These are phyloP conservation scores for Harlomillsia oculata DNA, from an alignment of 1,140 invertebrate species.

Conservation along the genomic window DNA sequence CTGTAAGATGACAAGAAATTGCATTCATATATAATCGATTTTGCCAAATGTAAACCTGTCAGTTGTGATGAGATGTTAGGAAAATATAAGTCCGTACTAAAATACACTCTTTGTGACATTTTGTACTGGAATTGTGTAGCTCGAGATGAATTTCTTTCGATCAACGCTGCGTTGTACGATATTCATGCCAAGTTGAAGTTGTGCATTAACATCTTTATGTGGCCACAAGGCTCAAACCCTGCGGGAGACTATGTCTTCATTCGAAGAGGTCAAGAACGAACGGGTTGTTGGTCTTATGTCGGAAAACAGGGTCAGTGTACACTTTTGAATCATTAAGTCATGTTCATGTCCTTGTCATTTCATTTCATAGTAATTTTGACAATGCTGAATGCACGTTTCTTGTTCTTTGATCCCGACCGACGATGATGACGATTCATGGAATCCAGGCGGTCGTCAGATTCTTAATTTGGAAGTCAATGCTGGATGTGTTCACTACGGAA, in stretches of 20 bases:
- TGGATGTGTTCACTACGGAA: conserved; percentile 14
- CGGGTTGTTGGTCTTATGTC: conserved; percentile 49
- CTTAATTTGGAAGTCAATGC: background rate
- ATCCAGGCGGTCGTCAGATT: background rate
- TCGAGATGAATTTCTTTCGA: background rate
- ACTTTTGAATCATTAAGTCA: background rate
- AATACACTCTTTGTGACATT: background rate
- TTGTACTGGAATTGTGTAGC: too few species aligned
- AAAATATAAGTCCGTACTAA: background rate
- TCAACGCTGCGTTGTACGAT: conserved; percentile 7
- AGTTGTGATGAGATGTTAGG: background rate
- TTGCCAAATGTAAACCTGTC: background rate
- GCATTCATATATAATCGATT: background rate
- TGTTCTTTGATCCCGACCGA: too few species aligned
- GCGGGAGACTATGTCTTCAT: conserved; percentile 44
- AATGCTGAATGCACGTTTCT: too few species aligned
- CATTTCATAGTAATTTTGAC: too few species aligned
- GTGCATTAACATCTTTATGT: conserved; percentile 7
- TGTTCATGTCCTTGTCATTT: too few species aligned
- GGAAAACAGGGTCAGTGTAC: conserved; percentile 38
- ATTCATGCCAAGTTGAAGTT: conserved; percentile 3
- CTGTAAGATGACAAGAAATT: background rate
- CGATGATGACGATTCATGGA: too few species aligned
- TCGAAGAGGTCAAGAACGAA: background rate
- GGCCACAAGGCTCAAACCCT: background rate